phyloP scores from a whole-genome alignment of 2,888 invertebrate species.

The Drosophila percnosoma region DNA sequence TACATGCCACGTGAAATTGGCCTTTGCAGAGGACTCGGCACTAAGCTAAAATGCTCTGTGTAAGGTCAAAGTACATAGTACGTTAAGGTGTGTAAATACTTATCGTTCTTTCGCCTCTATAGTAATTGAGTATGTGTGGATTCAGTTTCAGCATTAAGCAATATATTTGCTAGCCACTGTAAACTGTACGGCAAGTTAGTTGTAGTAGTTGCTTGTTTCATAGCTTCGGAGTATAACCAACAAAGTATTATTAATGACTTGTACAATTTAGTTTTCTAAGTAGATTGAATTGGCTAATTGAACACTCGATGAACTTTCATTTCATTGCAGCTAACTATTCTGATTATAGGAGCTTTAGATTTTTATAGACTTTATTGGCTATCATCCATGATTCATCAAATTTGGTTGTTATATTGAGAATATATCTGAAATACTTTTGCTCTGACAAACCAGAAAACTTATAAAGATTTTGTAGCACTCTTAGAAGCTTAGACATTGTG shows the following conservation, averaged over 20 bases:
- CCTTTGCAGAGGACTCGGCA: constrained; percentile 14
- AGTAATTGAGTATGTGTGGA: constrained; percentile 17
- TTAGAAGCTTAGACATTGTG: background rate
- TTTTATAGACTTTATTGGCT: background rate
- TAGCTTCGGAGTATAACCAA: too few relatives aligned
- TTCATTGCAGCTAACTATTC: background rate
- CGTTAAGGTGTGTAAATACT: constrained; percentile 14
- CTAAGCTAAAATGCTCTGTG: constrained; percentile 17
- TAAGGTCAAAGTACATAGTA: constrained; percentile 26
- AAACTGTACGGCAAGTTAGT: background rate
- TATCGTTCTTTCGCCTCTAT: background rate
- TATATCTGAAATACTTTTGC: too few relatives aligned
- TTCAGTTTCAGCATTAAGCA: background rate
- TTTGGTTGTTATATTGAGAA: background rate
- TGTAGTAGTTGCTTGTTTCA: background rate
- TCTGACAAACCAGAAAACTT: background rate
- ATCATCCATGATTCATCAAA: background rate
- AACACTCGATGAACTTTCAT: background rate
- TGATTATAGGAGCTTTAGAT: background rate
- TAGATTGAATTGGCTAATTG: background rate
- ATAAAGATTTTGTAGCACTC: background rate
- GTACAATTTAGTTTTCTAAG: background rate
- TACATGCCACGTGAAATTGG: constrained; percentile 59
- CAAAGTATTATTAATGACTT: background rate
- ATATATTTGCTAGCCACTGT: background rate